Evolutionary conservation across 2,797 vertebrate species (phyloP).

Genomic region (Balearica regulorum): DNA sequence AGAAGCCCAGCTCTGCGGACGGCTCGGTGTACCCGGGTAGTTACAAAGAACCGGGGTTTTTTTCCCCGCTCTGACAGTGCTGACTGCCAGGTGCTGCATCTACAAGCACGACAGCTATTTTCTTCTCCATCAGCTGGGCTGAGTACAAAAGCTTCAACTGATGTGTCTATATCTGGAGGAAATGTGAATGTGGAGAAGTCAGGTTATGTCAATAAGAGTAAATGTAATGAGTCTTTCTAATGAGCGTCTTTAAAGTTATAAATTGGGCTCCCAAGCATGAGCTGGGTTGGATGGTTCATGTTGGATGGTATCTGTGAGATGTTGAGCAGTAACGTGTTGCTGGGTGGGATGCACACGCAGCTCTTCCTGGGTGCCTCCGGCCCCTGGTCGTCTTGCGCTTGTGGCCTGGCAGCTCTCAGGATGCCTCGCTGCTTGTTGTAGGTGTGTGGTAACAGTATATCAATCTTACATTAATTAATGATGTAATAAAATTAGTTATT

Average conservation of each 20-base stretch:
- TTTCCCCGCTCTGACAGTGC: rapidly evolving
- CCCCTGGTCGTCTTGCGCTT: not conserved
- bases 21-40: rapidly evolving
- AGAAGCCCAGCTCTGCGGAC: not conserved
- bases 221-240: not conserved
- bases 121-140: not conserved
- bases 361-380: not conserved
- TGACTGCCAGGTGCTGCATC: too few relatives aligned
- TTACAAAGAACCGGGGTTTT: rapidly evolving
- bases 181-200: too few relatives aligned
- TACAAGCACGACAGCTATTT: not conserved
- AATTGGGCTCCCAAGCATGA: rapidly evolving
- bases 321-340: not conserved
- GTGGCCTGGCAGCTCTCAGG: not conserved
- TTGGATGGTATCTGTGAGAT: too few relatives aligned
- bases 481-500: not conserved
- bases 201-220: not conserved
- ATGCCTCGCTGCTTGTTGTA: not conserved
- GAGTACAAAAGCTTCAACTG: not conserved
- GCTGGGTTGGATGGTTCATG: not conserved
- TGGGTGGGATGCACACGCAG: rapidly evolving
- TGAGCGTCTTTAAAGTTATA: not conserved
- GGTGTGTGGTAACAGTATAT: too few relatives aligned
- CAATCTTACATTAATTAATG: rapidly evolving
- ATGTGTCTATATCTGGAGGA: not conserved